phyloP scores from a whole-genome alignment of 2,113 vertebrate species.

The Poeciliopsis retropinna region DNA sequence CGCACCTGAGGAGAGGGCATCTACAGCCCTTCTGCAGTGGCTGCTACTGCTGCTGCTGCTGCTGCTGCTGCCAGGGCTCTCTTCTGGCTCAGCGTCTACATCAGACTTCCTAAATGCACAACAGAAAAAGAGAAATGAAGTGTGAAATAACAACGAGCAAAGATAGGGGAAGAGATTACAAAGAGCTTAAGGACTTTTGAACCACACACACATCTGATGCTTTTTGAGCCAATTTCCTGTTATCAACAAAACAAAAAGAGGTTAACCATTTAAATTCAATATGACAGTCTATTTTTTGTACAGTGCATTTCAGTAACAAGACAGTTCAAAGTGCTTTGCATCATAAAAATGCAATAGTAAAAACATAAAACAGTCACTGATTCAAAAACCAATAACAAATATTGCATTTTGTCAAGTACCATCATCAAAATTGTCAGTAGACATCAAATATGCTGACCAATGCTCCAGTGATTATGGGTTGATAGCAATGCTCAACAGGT shows the following conservation, averaged over 20 bases:
- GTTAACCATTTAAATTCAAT: not conserved
- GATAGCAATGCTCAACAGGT: too few species aligned
- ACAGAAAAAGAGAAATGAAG: slow-evolving; percentile 32
- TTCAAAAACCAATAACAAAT: too few species aligned
- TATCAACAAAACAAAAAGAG: slow-evolving; percentile 16
- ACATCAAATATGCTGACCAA: too few species aligned
- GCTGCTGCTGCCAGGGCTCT: slow-evolving; percentile 73
- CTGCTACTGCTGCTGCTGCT: slow-evolving; percentile 85
- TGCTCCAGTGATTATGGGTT: too few species aligned
- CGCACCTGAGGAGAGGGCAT: slow-evolving; percentile 84
- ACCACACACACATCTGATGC: slow-evolving; percentile 3
- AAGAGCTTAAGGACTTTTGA: not conserved
- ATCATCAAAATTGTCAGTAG: too few species aligned
- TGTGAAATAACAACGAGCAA: slow-evolving; percentile 37
- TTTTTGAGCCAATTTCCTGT: slow-evolving; percentile 7
- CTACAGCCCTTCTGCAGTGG: slow-evolving; percentile 91
- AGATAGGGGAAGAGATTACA: slow-evolving; percentile 25
- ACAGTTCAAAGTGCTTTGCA: too few species aligned
- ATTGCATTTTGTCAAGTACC: too few species aligned
- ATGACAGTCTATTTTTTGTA: too few species aligned
- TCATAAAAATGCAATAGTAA: too few species aligned
- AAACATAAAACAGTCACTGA: too few species aligned
- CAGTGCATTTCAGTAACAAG: too few species aligned
- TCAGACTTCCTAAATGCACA: slow-evolving; percentile 68
- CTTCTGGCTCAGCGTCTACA: slow-evolving; percentile 75